These are phyloP conservation scores for Fissipunctia ypsillon DNA, from an alignment of 2,888 invertebrate species.

Conservation along the genomic window DNA sequence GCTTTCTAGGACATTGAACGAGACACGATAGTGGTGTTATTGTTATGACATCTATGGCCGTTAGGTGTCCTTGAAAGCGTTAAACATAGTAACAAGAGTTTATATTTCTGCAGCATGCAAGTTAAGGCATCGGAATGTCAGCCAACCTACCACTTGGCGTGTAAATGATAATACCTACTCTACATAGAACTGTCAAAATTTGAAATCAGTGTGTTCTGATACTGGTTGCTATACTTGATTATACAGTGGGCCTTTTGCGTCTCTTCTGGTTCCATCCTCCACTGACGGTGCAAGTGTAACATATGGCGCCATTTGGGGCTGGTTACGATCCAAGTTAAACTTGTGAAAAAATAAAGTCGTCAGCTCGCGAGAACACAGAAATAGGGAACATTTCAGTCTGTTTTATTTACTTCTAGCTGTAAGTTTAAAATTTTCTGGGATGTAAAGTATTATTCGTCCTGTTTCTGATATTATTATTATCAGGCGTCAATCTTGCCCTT, in stretches of 20 bases:
- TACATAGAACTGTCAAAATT: too few species aligned
- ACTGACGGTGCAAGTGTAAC: slow-evolving; percentile 55
- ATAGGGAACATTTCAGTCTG: slow-evolving; percentile 11
- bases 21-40: too few species aligned
- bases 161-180: too few species aligned
- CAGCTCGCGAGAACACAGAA: slow-evolving; percentile 30
- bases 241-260: slow-evolving; percentile 21
- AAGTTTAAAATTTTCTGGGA: not conserved
- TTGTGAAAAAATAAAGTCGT: slow-evolving; percentile 51
- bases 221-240: not conserved
- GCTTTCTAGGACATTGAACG: too few species aligned
- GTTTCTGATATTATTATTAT: not conserved
- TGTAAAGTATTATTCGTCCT: not conserved
- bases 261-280: not conserved
- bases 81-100: too few species aligned
- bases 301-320: slow-evolving; percentile 48
- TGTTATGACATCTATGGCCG: too few species aligned
- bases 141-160: too few species aligned
- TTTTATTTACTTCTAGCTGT: slow-evolving; percentile 20
- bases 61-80: too few species aligned
- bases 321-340: slow-evolving; percentile 48
- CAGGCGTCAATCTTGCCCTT: not conserved
- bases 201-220: not conserved
- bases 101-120: too few species aligned
- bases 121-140: too few species aligned